These are phyloP conservation scores for Falco cherrug DNA, from an alignment of 2,797 vertebrate genomes.

Conservation along the genomic window DNA sequence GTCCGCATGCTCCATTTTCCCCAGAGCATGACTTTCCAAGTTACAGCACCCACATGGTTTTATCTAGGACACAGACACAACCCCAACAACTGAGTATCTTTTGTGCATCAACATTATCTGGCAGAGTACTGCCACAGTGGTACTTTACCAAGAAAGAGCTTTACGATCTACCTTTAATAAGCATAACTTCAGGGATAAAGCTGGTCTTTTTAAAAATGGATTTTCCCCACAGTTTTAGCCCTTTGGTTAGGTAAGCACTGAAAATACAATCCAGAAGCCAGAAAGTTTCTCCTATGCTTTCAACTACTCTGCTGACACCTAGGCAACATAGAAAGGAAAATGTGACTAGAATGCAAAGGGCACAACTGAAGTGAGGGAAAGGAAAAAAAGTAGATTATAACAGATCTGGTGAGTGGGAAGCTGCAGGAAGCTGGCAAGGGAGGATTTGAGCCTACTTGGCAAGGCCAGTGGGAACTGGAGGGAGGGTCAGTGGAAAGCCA, in stretches of 20 bases:
- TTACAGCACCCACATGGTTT: not conserved
- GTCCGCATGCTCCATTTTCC: not conserved
- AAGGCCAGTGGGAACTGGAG: slow-evolving; percentile 44
- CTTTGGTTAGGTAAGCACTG: slow-evolving; percentile 30
- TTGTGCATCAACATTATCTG: not conserved
- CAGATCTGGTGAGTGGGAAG: slow-evolving; percentile 16
- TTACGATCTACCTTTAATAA: not conserved
- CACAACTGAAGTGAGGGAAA: slow-evolving; percentile 34
- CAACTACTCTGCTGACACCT: slow-evolving; percentile 31
- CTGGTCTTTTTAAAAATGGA: not conserved
- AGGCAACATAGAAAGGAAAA: slow-evolving; percentile 52
- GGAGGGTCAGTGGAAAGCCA: slow-evolving; percentile 18
- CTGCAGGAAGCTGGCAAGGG: slow-evolving; percentile 38
- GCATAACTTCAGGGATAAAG: not conserved
- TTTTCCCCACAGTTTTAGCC: not conserved
- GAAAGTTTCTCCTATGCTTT: slow-evolving; percentile 41
- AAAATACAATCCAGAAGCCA: slow-evolving; percentile 8
- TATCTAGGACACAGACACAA: not conserved
- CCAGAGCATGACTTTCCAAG: not conserved
- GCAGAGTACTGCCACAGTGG: not conserved
- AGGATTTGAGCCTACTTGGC: slow-evolving; percentile 39
- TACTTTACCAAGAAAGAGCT: not conserved
- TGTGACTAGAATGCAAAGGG: slow-evolving; percentile 55
- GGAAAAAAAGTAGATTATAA: slow-evolving; percentile 19
- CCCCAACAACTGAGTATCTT: not conserved